Evolutionary conservation across 2,888 invertebrate species (phyloP), one percentile per base, ranked within the genome.

Genomic region (Monoplex corrugatus): DNA sequence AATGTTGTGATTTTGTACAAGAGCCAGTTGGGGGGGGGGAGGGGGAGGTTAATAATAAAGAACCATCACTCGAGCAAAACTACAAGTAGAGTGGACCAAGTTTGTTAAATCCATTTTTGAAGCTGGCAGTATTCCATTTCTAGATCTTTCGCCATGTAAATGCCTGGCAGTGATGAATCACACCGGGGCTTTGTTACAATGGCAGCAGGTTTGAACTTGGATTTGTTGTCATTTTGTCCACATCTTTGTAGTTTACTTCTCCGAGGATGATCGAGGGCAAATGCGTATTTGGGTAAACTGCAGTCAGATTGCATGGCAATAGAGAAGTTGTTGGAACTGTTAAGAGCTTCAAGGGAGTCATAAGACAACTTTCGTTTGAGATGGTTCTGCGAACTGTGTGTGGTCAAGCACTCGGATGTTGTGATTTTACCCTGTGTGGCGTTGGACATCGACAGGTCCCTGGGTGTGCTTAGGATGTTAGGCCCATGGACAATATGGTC

Each of bases 281-380:
- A 57, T 3, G 57, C 45, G 50, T 35, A 57, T 13, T 57, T 84
- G 19, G 57, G 84, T 23, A 84, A 35, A 50, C 84, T 84, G 84
- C 57, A 50, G 2, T 19, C 23, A 23, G 50, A 38, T 43, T 35
- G 50, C 2, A 32, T 38, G 23, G 84, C 35, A 2, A 23, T 57
- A 1, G 84, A 35, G 35, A 84, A 50, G 16, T 84, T 57, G 38
- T 38, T 84, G 35, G 45, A 57, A 35, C 84, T 84, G 50, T 35
- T 84, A 35, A 57, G 23, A 19, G 45, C 84, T 57, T 84, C 57
- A 35, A 84, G 23, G 35, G 84, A 84, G 38, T 84, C 57, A 38
- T 23, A 57, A 13, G 84, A 57, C 19, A 32, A 8, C 32, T 35
- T 84, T 2, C 84, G 84, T 38, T 84, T 84, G 45, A 84, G 45